These are phyloP conservation scores for Formica aserva DNA, from an alignment of 2,888 invertebrate genomes.

Conservation along the genomic window DNA sequence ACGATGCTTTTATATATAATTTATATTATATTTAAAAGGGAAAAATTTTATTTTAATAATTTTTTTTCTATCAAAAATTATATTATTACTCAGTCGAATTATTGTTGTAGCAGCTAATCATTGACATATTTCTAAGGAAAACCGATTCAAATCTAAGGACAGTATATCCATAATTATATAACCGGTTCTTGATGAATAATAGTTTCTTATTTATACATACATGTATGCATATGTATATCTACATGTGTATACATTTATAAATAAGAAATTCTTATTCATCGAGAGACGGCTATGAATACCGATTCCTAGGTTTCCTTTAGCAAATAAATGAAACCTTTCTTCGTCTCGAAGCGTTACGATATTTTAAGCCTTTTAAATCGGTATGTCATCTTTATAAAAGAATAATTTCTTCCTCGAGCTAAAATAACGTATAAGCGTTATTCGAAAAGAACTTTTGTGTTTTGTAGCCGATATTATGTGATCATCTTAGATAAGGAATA, in stretches of 20 bases:
- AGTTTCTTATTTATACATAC: neutral
- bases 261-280: neutral
- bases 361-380: neutral
- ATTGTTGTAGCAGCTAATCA: neutral
- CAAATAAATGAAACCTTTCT: neutral
- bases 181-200: neutral
- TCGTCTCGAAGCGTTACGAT: neutral
- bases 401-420: neutral
- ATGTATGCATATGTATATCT: neutral
- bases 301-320: neutral
- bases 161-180: neutral
- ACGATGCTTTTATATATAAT: neutral
- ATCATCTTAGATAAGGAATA: constrained; percentile 18
- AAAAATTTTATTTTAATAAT: neutral
- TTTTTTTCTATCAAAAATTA: neutral
- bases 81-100: neutral
- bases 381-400: neutral
- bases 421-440: neutral
- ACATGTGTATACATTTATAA: neutral
- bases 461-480: constrained; percentile 1
- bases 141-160: neutral
- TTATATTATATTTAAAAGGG: neutral
- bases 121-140: neutral
- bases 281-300: neutral
- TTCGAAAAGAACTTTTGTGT: neutral